Evolutionary conservation across 2,888 invertebrate genomes (phyloP), one percentile per base, ranked within the genome.

Genomic region (Drosophila meridionalis): DNA sequence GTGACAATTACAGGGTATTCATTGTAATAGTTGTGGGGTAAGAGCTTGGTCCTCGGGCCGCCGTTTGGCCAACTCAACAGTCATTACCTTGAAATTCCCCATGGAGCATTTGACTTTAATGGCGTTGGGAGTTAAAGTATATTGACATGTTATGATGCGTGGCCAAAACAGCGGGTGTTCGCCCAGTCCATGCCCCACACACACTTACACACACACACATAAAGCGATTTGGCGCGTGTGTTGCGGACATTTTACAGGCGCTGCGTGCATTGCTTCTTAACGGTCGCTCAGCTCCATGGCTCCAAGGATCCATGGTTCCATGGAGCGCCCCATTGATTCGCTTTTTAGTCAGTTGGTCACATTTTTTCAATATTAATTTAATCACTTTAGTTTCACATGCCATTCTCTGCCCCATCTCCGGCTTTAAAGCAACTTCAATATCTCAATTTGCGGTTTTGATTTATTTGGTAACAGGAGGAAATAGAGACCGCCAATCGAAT

Each of bases 91-190:
- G 61, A 69, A 81, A 85, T 80, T 86, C 90, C 89, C 89, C 73
- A 71, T 78, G 78, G 91, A 80, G 83, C 83, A 79, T 89, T 91
- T 83, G 87, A 85, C 89, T 90, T 85, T 91, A 87, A 91, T 91
- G 85, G 83, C 80, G 69, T 71, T 80, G 80, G 82, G 74, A 69
- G 73, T 74, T 71, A 40, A 78, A 74, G 83, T 85, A 82, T 85
- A 89, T 90, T 85, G 89, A 89, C 91, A 91, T 85, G 87, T 89
- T 91, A 91, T 90, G 91, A 91, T 79, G 89, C 83, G 85, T 88
- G 80, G 89, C 90, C 80, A 61, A 71, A 73, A 42, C 82, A 73
- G 64, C 82, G 67, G 78, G 82, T 61, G 72, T 38, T 47, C 68
- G 60, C 59, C 45, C 66, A 68, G 28, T 43, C 53, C 56, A 65